Evolutionary conservation across 2,888 invertebrate species (phyloP).

Genomic region (Crocallis elinguaria): DNA sequence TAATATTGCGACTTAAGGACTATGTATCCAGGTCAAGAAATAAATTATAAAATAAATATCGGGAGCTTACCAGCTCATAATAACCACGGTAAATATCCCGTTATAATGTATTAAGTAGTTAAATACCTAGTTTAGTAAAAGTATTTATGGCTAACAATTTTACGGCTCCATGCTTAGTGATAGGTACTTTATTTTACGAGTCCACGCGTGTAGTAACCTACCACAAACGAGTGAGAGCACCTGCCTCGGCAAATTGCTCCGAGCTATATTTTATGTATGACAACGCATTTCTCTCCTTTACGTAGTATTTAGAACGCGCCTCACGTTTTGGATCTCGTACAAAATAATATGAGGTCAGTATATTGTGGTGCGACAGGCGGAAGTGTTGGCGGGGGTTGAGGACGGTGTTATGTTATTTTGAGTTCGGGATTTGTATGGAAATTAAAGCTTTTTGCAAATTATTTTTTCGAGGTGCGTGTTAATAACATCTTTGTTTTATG

Average conservation of each 20-base stretch:
- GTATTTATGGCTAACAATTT: conserved; percentile 4
- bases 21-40: too few species aligned
- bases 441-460: conserved; percentile 10
- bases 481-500: not conserved
- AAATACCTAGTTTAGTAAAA: too few species aligned
- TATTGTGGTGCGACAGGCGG: conserved; percentile 41
- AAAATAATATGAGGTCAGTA: conserved; percentile 56
- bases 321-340: conserved; percentile 53
- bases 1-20: too few species aligned
- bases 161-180: conserved; percentile 3
- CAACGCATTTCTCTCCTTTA: conserved; percentile 39
- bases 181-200: conserved; percentile 10
- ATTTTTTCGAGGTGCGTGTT: not conserved
- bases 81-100: too few species aligned
- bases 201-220: conserved; percentile 10
- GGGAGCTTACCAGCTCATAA: too few species aligned
- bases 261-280: conserved; percentile 53
- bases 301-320: conserved; percentile 44
- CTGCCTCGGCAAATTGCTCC: conserved; percentile 41
- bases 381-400: conserved; percentile 16
- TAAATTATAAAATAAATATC: too few species aligned
- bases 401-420: conserved; percentile 15
- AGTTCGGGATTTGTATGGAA: conserved; percentile 7
- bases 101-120: too few species aligned
- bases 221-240: conserved; percentile 40